phyloP scores from a whole-genome alignment of 2,797 vertebrate genomes.

The Coccyzus lansbergi region DNA sequence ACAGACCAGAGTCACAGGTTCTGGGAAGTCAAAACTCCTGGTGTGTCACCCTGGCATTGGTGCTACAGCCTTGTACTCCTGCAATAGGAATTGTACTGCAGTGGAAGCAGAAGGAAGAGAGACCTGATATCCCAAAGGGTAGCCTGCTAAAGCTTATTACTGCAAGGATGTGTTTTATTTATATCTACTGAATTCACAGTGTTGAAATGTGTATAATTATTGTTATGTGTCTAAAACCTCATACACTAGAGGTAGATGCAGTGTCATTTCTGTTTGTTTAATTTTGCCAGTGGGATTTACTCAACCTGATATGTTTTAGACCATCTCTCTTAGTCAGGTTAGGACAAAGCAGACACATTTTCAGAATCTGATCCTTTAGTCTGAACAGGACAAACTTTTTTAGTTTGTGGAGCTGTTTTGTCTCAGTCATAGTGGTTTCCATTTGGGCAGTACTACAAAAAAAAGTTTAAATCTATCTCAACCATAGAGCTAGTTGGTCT shows the following conservation, averaged over 20 bases:
- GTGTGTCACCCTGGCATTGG: fast-evolving
- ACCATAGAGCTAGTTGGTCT: not conserved
- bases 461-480: not conserved
- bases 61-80: not conserved
- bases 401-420: not conserved
- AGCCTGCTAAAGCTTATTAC: not conserved
- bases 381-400: too few relatives aligned
- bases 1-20: not conserved
- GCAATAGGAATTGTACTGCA: not conserved
- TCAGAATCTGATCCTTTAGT: not conserved
- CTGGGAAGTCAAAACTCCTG: not conserved
- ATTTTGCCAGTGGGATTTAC: not conserved
- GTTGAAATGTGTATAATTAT: not conserved
- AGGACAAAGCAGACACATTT: not conserved
- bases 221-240: not conserved
- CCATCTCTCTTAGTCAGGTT: not conserved
- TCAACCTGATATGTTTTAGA: not conserved
- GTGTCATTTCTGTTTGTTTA: not conserved
- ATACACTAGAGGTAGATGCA: not conserved
- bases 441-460: not conserved
- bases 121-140: not conserved
- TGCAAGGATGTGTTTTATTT: not conserved
- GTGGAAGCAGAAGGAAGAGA: not conserved
- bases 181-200: not conserved
- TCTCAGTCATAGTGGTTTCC: not conserved